Evolutionary conservation across 2,797 vertebrate species (phyloP), one percentile per base, ranked within the genome.

Genomic region (Oophaga sylvatica): DNA sequence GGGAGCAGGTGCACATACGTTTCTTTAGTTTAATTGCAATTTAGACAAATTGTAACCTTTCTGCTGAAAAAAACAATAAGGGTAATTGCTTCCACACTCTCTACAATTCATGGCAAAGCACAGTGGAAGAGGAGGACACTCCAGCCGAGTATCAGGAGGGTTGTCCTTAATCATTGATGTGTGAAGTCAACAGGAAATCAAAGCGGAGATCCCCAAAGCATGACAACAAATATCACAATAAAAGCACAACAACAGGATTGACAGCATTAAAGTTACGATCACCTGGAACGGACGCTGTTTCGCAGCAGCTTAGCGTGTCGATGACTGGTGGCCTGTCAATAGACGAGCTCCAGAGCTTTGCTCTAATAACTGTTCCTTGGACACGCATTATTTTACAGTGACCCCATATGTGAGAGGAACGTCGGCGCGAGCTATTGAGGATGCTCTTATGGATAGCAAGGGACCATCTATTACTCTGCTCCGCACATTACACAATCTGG

Each of bases 161-260:
- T 70, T 86, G 84, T 80, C 65, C 62, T 86, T 26, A 79, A 31
- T 22, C 63, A 31, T 22, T 20, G 60, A 85, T 56, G 83, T 85
- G 71, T 78, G 41, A 85, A 63, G 48, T 16, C n/a, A 26, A 85
- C 83, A 77, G 83, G 80, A 86, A 57, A 86, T 86, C 63, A 80
- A 86, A 68, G 26, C 62, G 9, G 12, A 86, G 62, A 12, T 80
- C 84, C 84, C 63, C 76, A 70, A 80, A 86, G 84, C 62, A 86
- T 68, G 62, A 80, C 84, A 86, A 86, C 63, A 79, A 79, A 80
- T 86, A 79, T 86, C 84, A 68, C 76, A 80, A 80, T 80, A 86
- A 80, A 79, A 67, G 75, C 60, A 41, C 60, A 85, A 80, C 70
- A 76, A 85, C 76, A 68, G 75, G 62, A 79, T 35, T 78, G 75